Conservation (phyloP, 2,888 invertebrate species). For the Belgica antarctica region DNA sequence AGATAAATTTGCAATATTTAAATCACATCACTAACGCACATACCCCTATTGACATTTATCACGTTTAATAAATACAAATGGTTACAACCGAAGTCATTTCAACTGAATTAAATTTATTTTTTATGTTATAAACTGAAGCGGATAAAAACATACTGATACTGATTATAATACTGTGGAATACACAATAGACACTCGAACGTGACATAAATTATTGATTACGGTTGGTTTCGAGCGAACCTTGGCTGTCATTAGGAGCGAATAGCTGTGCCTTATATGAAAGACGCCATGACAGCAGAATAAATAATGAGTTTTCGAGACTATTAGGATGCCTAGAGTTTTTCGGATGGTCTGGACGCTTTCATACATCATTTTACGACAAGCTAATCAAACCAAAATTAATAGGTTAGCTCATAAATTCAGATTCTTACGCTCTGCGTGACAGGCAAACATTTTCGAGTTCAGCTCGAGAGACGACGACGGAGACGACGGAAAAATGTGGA, state of each 20-base stretch:
- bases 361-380: not conserved
- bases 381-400: conserved; percentile 30
- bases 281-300: not conserved
- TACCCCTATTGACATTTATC: no score
- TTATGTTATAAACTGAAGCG: not conserved
- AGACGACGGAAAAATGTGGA: not conserved
- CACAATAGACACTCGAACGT: conserved; percentile 36
- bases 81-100: no score
- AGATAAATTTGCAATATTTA: no score
- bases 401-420: conserved; percentile 14
- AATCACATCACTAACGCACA: no score
- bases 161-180: conserved; percentile 39
- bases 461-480: not conserved
- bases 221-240: not conserved
- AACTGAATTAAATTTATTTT: no score
- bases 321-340: not conserved
- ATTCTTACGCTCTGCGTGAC: not conserved
- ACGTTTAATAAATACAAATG: no score
- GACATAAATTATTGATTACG: conserved; percentile 39
- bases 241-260: conserved; percentile 32
- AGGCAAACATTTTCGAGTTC: not conserved
- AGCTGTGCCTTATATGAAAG: conserved; percentile 15
- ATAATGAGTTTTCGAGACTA: conserved; percentile 10
- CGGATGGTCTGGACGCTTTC: not conserved
- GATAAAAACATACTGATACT: conserved; percentile 17